These are phyloP conservation scores for Acrobeloides nanus DNA, from an alignment of 2,888 invertebrate genomes.

Conservation along the genomic window DNA sequence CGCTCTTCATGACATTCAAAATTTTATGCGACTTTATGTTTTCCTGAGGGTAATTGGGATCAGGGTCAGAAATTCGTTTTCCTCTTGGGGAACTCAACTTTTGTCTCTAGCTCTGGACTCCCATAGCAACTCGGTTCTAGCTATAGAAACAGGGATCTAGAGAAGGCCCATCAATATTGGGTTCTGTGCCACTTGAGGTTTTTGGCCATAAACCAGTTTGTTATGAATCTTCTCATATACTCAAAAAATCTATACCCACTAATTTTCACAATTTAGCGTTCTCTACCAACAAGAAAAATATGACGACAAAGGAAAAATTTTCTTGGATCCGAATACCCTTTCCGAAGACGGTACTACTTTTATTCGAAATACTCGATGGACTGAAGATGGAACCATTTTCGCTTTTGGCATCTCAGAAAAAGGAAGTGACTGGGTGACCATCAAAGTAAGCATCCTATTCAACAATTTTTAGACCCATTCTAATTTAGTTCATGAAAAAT, in stretches of 20 bases:
- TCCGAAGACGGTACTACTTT: conserved; percentile 79
- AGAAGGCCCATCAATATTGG: too few species aligned
- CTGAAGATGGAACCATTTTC: conserved; percentile 78
- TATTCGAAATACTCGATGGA: conserved; percentile 65
- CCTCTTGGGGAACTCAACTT: too few species aligned
- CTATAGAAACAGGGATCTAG: too few species aligned
- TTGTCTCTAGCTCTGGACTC: too few species aligned
- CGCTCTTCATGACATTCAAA: too few species aligned
- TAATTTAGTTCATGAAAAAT: conserved; percentile 39
- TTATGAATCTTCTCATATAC: neutral
- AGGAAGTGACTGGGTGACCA: conserved; percentile 92
- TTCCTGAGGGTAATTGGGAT: too few species aligned
- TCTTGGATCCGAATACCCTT: conserved; percentile 86
- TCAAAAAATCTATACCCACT: neutral
- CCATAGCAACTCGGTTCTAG: too few species aligned
- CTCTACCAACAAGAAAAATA: conserved; percentile 77
- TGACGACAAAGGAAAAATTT: conserved; percentile 67
- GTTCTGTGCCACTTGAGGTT: too few species aligned
- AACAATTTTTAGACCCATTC: neutral
- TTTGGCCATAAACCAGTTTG: too few species aligned
- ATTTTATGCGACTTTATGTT: too few species aligned
- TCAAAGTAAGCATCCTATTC: conserved; percentile 58
- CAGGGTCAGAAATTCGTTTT: too few species aligned
- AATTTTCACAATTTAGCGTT: conserved; percentile 64
- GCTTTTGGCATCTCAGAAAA: conserved; percentile 85